Evolutionary conservation across 2,797 vertebrate species (phyloP).

Genomic region (Cheirogaleus major): DNA sequence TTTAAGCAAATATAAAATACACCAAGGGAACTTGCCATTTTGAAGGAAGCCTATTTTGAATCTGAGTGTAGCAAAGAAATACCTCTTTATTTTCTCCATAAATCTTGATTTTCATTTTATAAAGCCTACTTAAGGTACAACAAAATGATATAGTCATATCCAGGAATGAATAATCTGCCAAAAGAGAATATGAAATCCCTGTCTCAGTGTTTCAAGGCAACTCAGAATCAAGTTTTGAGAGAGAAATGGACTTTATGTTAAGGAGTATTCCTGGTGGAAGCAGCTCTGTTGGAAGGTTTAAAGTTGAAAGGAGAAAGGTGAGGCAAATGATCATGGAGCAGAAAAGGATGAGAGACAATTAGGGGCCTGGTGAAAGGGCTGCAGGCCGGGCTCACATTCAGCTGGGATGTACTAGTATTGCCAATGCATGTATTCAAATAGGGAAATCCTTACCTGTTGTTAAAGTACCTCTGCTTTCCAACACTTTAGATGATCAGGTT

Average conservation of each 20-base stretch:
- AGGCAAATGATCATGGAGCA: background rate
- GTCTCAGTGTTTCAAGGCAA: background rate
- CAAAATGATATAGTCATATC: background rate
- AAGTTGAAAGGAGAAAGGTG: background rate
- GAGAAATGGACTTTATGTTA: background rate
- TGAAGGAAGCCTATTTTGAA: conserved; percentile 40
- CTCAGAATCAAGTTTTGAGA: background rate
- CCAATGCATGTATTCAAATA: background rate
- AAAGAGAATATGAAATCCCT: background rate
- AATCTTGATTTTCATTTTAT: conserved; percentile 20
- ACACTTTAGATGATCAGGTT: background rate
- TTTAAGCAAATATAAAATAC: conserved; percentile 42
- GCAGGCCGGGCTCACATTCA: background rate
- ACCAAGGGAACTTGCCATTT: conserved; percentile 1
- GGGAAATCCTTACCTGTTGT: background rate
- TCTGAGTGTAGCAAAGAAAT: conserved; percentile 37
- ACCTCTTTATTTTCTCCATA: background rate
- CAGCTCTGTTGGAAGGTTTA: background rate
- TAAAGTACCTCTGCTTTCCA: background rate
- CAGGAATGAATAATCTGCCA: background rate
- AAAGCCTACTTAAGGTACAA: conserved; percentile 8
- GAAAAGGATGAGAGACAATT: background rate
- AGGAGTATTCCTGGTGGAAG: background rate
- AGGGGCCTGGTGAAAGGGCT: background rate
- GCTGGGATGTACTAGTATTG: background rate